Evolutionary conservation across 2,797 vertebrate genomes (phyloP).

Genomic region (Mormyrops attenuatus): DNA sequence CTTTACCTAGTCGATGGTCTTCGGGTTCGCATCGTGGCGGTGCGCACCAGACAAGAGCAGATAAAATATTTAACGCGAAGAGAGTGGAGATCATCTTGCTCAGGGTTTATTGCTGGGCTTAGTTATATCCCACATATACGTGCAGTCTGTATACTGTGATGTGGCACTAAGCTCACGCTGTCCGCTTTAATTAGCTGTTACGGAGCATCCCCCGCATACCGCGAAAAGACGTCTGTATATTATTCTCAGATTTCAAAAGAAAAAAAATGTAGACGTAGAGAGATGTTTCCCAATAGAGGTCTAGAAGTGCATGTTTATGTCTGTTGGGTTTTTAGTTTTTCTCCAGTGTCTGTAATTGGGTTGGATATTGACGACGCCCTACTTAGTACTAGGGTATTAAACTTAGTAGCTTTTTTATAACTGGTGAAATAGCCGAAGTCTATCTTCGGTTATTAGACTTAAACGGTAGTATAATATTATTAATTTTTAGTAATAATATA

Average conservation of each 20-base stretch:
- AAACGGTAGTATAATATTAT: neutral
- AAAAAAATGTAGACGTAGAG: neutral
- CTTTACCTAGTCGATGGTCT: conserved; percentile 72
- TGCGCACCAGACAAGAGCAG: conserved; percentile 42
- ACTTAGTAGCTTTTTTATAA: neutral
- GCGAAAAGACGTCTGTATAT: conserved; percentile 30
- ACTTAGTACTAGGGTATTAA: neutral
- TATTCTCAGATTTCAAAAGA: conserved; percentile 45
- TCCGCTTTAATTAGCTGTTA: conserved; percentile 46
- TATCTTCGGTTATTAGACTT: neutral
- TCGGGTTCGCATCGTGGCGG: conserved; percentile 59
- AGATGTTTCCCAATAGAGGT: neutral
- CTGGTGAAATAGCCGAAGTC: neutral
- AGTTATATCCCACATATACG: neutral
- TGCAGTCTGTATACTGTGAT: conserved; percentile 43
- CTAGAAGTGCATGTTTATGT: neutral
- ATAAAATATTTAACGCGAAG: conserved; percentile 49
- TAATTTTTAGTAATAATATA: neutral
- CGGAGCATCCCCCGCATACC: conserved; percentile 53
- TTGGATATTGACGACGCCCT: neutral
- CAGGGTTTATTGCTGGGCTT: conserved; percentile 27
- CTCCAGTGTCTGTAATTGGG: neutral
- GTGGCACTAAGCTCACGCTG: conserved; percentile 49
- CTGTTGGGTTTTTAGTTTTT: neutral
- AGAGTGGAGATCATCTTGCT: conserved; percentile 46